Base-by-base conservation (phyloP, 2,888 invertebrate species). In the Eupithecia dodoneata region DNA sequence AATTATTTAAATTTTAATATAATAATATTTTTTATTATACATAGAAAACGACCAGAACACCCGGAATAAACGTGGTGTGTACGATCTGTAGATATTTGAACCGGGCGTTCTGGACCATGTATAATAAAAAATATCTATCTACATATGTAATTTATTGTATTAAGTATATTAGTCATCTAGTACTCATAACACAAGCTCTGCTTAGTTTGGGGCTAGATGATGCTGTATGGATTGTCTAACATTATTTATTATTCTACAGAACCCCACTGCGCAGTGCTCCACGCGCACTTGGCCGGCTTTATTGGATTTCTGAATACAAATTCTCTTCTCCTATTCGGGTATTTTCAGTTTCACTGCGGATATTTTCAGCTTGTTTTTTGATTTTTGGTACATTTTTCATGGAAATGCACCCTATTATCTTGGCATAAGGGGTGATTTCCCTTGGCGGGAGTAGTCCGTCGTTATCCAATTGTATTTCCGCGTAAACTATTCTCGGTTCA, bases 321-420 rank as follows among this genome's bases (percentile, higher is more conserved):
- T 63, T 4, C 63, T 63, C 63, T 63, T 10, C 4, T 63, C 30
- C 30, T 12, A 63, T 30, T 63, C 30, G 30, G 10, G 10, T 63
- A 63, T 63, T 30, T 63, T 52, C 52, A n/a, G 52, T 52, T 6
- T 52, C 6, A 52, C 52, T 52, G 15, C 18, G 30, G 12, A 1
- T 63, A 63, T 63, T 63, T 12, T 63, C 10, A 10, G 63, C 4
- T 30, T 18, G 0, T 18, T 63, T 63, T 30, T 63, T 30, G 2
- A 30, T 63, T 12, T 30, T 63, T 30, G 10, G 18, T 4, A 30
- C 0, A 63, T 30, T 63, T 63, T 63, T 63, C 18, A 12, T 18
- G 12, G 30, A 30, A 63, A 63, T 63, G 9, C 63, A 63, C 63
- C 63, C 63, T 63, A 63, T 63, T 4, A 63, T 63, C 63, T 63